Evolutionary conservation across 2,888 invertebrate species (phyloP).

Genomic region (Phytoseiulus persimilis): DNA sequence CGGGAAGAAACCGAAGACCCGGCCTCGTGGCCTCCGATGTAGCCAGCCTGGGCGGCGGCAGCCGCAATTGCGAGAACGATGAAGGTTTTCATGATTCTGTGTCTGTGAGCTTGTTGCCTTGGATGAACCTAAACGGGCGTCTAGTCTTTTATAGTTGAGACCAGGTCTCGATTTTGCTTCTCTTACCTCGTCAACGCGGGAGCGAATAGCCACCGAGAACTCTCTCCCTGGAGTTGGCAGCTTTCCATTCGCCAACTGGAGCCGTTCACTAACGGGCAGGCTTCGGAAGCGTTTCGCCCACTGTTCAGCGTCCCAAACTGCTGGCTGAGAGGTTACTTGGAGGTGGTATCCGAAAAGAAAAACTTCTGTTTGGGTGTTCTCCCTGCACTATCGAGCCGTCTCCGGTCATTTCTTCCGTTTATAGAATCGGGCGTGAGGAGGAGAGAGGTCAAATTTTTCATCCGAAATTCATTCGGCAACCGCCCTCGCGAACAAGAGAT

Average conservation of each 20-base stretch:
- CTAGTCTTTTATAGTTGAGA: not conserved
- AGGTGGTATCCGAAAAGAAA: too few species aligned
- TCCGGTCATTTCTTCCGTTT: too few species aligned
- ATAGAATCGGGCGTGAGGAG: too few species aligned
- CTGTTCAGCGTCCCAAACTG: not conserved
- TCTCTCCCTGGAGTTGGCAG: not conserved
- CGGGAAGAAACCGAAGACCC: constrained; percentile 15
- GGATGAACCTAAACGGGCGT: not conserved
- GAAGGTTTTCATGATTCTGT: constrained; percentile 24
- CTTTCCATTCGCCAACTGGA: not conserved
- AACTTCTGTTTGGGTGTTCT: too few species aligned
- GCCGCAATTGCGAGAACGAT: not conserved
- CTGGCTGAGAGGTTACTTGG: too few species aligned
- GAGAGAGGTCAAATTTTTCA: too few species aligned
- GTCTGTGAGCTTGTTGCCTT: not conserved
- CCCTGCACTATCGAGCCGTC: too few species aligned
- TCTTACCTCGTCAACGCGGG: not conserved
- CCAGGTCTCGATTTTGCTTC: not conserved
- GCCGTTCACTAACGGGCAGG: not conserved
- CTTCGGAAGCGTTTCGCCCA: not conserved
- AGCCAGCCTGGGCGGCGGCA: not conserved
- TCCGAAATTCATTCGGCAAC: too few species aligned
- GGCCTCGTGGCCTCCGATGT: not conserved
- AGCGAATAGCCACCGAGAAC: not conserved
- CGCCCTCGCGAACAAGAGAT: too few species aligned